Evolutionary conservation across 2,888 invertebrate species (phyloP), one percentile per base, ranked within the genome.

Genomic region (Desoria tigrina): DNA sequence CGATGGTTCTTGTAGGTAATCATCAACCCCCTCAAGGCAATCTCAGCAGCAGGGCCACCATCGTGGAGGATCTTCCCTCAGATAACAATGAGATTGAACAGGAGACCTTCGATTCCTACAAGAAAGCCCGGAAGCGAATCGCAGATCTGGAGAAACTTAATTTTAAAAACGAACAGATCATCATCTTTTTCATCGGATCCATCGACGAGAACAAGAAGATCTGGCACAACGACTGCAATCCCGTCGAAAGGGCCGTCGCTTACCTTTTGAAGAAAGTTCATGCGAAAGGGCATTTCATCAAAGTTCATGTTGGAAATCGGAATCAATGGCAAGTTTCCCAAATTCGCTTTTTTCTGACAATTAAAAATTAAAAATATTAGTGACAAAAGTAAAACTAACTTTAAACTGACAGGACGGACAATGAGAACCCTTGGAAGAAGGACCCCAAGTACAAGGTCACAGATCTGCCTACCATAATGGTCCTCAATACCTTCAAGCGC

Each of bases 151-250:
- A 60, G 11, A 4, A 21, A 18, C 9, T 49, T 1, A 67, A 67
- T 26, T 7, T 27, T 7, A 67, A 39, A 21, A 54, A 67, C 18
- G 66, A 67, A 18, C 66, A 63, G 21, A 60, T 67, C 18, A 23
- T 60, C 18, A 16, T 67, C 2, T 67, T 67, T 42, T 67, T 67
- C 27, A 24, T 63, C 18, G 66, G 63, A 14, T 63, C 66, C 11
- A 32, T 54, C 14, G 66, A 63, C 42, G 23, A 32, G 42, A 42
- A 55, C 37, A 63, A 63, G 9, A 32, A 63, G 24, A 56, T 59
- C 26, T 67, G 66, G 66, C 63, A 67, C 24, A 49, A 57, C 7
- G 61, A 63, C 32, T 53, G 63, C 49, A 67, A 67, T 42, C 14
- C 51, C 14, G 66, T 63, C 23, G 66, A 67, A 16, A 32, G 54